Evolutionary conservation across 2,113 vertebrate genomes (phyloP).

Genomic region (Pandion haliaetus): DNA sequence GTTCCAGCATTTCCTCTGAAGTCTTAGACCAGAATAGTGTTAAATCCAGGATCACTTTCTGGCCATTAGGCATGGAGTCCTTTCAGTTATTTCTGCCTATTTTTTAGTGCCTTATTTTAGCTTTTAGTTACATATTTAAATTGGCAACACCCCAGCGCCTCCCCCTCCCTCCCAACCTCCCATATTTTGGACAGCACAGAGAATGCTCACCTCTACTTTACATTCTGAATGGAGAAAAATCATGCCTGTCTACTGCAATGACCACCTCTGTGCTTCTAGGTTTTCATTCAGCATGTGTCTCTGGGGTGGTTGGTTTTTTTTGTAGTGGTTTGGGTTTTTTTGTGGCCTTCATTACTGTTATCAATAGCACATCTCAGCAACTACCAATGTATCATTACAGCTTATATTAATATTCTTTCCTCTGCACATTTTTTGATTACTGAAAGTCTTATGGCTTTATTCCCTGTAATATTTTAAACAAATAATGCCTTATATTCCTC

Average conservation of each 20-base stretch:
- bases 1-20: not conserved
- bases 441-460: not conserved
- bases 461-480: not conserved
- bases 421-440: not conserved
- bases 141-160: not conserved
- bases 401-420: not conserved
- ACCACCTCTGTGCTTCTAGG: not conserved
- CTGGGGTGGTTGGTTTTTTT: not conserved
- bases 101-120: not conserved
- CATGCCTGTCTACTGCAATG: not conserved
- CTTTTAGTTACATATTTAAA: not conserved
- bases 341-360: not conserved
- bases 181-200: not conserved
- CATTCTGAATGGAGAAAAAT: not conserved
- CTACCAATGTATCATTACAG: not conserved
- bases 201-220: not conserved
- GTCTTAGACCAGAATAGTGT: not conserved
- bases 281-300: not conserved
- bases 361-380: not conserved
- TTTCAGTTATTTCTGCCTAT: not conserved
- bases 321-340: not conserved
- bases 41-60: not conserved
- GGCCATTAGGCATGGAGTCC: not conserved
- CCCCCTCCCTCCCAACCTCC: fast-evolving
- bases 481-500: not conserved